phyloP scores from a whole-genome alignment of 2,797 vertebrate species.

The Neostethus bicornis region DNA sequence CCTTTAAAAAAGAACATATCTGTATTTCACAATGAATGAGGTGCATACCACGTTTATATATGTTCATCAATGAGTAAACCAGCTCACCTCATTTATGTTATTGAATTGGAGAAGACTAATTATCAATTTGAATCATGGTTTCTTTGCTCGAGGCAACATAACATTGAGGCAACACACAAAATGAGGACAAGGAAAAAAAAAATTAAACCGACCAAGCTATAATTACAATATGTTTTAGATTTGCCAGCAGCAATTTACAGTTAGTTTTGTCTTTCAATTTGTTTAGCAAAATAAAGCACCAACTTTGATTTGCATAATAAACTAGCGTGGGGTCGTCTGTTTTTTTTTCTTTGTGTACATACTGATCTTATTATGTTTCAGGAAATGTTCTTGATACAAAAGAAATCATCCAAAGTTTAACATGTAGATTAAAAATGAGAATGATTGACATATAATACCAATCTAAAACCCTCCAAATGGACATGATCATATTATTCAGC shows the following conservation, averaged over 20 bases:
- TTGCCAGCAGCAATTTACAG: constrained; percentile 47
- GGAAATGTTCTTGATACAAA: no score
- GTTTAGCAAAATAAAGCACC: constrained; percentile 49
- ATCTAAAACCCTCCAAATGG: no score
- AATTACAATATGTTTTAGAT: constrained; percentile 48
- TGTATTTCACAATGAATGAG: not conserved
- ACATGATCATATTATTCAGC: no score
- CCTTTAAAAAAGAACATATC: no score
- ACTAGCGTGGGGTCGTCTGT: constrained; percentile 4
- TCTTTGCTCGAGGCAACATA: constrained; percentile 33
- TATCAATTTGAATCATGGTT: constrained; percentile 36
- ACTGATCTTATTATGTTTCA: no score
- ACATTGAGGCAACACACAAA: constrained; percentile 41
- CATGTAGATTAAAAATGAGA: no score
- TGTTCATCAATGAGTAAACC: constrained; percentile 21
- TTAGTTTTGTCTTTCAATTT: constrained; percentile 42
- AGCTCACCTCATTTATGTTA: constrained; percentile 48
- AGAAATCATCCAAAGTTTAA: no score
- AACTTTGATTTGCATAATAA: constrained; percentile 51
- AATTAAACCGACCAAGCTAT: constrained; percentile 41
- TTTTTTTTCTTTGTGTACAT: not conserved
- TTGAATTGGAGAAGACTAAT: constrained; percentile 31
- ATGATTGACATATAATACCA: no score
- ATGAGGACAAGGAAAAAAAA: constrained; percentile 35
- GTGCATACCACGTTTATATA: constrained; percentile 1